phyloP scores from a whole-genome alignment of 2,113 vertebrate species.

The Andinoacara biseriatus region DNA sequence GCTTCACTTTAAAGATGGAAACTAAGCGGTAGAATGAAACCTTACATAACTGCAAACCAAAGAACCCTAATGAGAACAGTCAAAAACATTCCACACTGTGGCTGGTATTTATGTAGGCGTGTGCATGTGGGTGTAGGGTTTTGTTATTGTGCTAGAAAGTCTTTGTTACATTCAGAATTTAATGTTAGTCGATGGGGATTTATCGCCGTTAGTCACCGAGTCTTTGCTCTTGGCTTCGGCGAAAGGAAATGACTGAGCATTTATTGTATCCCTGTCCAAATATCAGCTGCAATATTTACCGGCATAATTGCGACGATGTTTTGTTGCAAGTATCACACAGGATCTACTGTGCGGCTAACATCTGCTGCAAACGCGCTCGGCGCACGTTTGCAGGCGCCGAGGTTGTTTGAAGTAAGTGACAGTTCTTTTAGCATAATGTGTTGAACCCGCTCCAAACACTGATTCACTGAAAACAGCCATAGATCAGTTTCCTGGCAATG shows the following conservation, averaged over 20 bases:
- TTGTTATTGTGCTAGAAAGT: constrained; percentile 27
- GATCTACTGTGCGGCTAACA: background rate
- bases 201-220: constrained; percentile 18
- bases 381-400: constrained; percentile 1
- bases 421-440: constrained; percentile 23
- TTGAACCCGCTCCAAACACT: constrained; percentile 33
- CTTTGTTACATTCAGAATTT: constrained; percentile 50
- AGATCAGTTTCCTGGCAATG: constrained; percentile 38
- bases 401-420: constrained; percentile 21
- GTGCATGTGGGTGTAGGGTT: constrained; percentile 33
- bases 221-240: constrained; percentile 30
- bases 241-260: constrained; percentile 18
- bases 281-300: constrained; percentile 30
- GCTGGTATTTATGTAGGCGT: constrained; percentile 41
- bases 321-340: background rate
- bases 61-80: constrained; percentile 37
- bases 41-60: constrained; percentile 32
- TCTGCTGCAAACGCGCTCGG: constrained; percentile 4
- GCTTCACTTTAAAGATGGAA: constrained; percentile 29
- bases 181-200: constrained; percentile 12
- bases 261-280: constrained; percentile 19
- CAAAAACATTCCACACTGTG: constrained; percentile 15
- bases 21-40: constrained; percentile 7
- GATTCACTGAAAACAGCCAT: constrained; percentile 49
- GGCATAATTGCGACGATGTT: background rate